Conservation (phyloP, 2,888 invertebrate genomes). For the Eristalis pertinax region DNA sequence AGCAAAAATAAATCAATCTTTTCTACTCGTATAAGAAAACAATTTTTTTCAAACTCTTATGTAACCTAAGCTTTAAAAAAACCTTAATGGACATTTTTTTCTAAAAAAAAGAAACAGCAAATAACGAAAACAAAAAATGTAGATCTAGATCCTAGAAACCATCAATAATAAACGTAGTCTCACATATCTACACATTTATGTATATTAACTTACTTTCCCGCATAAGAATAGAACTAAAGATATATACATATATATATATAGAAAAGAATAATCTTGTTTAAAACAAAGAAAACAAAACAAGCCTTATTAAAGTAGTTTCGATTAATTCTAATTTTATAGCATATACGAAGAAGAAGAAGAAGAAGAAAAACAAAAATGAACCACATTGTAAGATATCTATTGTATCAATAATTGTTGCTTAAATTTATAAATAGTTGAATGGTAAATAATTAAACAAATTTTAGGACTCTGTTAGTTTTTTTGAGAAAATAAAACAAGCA, state of each 20-base stretch:
- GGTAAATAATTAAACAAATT: background rate
- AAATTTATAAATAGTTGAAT: conserved; percentile 16
- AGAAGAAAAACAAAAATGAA: background rate
- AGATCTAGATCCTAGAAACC: conserved; percentile 18
- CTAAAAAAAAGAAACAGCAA: too few relatives aligned
- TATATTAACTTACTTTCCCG: conserved; percentile 19
- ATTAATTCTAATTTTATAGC: conserved; percentile 8
- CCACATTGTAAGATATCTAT: conserved; percentile 31
- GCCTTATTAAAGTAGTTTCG: conserved; percentile 42
- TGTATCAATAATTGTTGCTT: conserved; percentile 27
- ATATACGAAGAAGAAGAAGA: background rate
- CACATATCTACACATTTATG: conserved; percentile 42
- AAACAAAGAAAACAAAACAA: conserved; percentile 6
- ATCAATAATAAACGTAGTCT: conserved; percentile 32
- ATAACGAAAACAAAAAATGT: background rate
- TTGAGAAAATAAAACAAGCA: background rate
- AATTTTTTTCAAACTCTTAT: conserved; percentile 3
- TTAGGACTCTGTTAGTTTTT: background rate
- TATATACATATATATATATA: background rate
- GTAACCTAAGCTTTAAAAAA: conserved; percentile 39
- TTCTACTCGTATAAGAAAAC: conserved; percentile 12
- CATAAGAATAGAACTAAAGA: background rate
- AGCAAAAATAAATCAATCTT: conserved; percentile 17
- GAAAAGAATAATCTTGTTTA: conserved; percentile 6
- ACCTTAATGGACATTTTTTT: conserved; percentile 34